Evolutionary conservation across 2,888 invertebrate species (phyloP).

Genomic region (Unio pictorum): DNA sequence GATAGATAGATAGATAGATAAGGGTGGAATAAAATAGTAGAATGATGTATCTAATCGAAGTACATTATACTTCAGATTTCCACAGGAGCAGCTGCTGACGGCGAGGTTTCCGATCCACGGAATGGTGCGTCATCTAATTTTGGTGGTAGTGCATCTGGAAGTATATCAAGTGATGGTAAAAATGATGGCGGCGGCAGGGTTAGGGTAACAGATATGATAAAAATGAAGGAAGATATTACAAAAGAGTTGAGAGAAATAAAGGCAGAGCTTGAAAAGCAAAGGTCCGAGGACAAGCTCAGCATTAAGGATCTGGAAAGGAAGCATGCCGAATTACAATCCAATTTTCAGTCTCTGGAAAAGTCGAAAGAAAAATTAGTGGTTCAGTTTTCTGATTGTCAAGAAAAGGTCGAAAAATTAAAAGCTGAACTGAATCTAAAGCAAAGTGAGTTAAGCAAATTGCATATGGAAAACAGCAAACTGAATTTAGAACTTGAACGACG

Average conservation of each 20-base stretch:
- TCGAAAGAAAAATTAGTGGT: slow-evolving; percentile 22
- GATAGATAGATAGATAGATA: no score
- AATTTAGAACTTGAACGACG: slow-evolving; percentile 21
- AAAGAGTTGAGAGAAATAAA: slow-evolving; percentile 28
- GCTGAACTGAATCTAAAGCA: slow-evolving; percentile 21
- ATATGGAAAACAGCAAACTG: slow-evolving; percentile 24
- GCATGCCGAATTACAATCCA: slow-evolving; percentile 29
- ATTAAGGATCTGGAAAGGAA: slow-evolving; percentile 28
- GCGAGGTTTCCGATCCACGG: slow-evolving; percentile 12
- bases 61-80: no score
- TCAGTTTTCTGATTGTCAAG: slow-evolving; percentile 20
- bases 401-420: slow-evolving; percentile 26
- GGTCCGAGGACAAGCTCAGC: slow-evolving; percentile 29
- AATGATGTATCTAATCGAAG: no score
- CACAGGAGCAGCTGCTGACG: no score
- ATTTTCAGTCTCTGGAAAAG: slow-evolving; percentile 20
- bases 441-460: slow-evolving; percentile 23
- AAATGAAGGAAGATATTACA: slow-evolving; percentile 41
- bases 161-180: neutral
- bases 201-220: slow-evolving; percentile 8
- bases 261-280: slow-evolving; percentile 29
- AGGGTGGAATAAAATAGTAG: no score
- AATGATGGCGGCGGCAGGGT: neutral
- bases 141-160: no score
- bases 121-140: slow-evolving; percentile 10